Evolutionary conservation across 2,888 invertebrate species (phyloP).

Genomic region (Podotricha telesiphe): DNA sequence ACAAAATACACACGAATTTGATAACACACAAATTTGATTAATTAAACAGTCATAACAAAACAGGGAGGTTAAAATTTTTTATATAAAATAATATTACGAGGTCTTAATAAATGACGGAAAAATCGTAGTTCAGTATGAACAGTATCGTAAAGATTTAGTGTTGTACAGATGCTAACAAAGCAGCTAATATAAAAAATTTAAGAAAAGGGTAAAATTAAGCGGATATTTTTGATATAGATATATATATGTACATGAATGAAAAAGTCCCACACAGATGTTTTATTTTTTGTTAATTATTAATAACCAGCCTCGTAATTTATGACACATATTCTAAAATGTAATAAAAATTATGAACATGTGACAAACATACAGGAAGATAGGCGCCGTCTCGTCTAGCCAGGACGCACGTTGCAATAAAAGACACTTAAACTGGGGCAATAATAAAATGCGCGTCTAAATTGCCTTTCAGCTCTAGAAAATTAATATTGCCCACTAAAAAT

Average conservation of each 20-base stretch:
- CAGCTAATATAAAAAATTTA: too few species aligned
- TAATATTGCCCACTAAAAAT: slow-evolving; percentile 4
- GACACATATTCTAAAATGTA: neutral
- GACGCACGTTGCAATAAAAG: slow-evolving; percentile 34
- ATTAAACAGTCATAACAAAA: too few species aligned
- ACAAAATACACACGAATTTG: too few species aligned
- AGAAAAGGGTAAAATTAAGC: neutral
- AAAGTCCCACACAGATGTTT: neutral
- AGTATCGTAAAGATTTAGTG: too few species aligned
- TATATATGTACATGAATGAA: too few species aligned
- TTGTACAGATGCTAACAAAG: too few species aligned
- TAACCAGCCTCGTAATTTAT: neutral
- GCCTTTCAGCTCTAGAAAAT: slow-evolving; percentile 20
- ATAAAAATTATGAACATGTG: slow-evolving; percentile 14
- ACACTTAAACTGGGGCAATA: slow-evolving; percentile 29
- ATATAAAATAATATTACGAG: too few species aligned
- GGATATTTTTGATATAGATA: neutral
- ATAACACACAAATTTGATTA: too few species aligned
- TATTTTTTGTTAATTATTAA: neutral
- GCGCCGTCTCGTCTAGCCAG: slow-evolving; percentile 26
- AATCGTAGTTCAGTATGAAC: too few species aligned
- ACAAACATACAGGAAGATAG: slow-evolving; percentile 6
- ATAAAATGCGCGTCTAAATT: slow-evolving; percentile 34
- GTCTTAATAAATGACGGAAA: too few species aligned
- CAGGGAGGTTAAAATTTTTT: too few species aligned